Base-by-base conservation (phyloP, 1,140 invertebrate genomes). In the Polyergus mexicanus region DNA sequence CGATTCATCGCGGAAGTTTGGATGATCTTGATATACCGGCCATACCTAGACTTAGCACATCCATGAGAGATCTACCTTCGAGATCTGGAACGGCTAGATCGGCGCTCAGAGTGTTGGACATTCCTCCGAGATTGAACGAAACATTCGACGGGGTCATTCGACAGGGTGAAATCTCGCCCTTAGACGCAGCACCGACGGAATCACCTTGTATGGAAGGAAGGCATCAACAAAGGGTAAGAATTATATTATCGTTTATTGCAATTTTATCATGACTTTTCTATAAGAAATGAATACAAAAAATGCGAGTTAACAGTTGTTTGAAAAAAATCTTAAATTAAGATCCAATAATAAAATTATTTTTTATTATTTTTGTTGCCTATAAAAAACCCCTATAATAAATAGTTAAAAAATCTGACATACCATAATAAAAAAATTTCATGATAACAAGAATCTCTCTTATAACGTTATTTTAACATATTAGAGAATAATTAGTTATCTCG, bases 11-110 rank as follows among this genome's bases (percentile, higher is more conserved):
- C 5, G 93, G 94, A 3, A 96, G 96, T 92, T 94, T 96, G 10
- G 96, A 96, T n/a, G 93, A 96, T 86, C 94, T 96, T 77, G 96
- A 95, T 89, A 95, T 96, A 44, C 96, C 96, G 2, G 90, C 93
- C 7, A 94, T 94, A 85, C 93, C 93, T 5, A 83, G 93, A 25
- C 87, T 93, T 0, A 94, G 92, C 35, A 93, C 90, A 35, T 93
- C 92, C 19, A 91, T 93, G 86, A 93, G 87, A 69, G 93, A 94
- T 28, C 63, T 94, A 1, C 91, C 93, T 0, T 90, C 91, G 10
- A 91, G 87, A 4, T 89, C 91, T 25, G 78, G 85, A 10, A 68
- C 86, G 13, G 74, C 85, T 8, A 91, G 89, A 75, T 88, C 91
- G 0, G 72, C 83, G 2, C 84, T 93, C 0, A 88, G 91, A 58